A percentile compares a stretch with the other conserved stretches of the same genome.
These are phyloP conservation scores for Amphiura filiformis DNA, from an alignment of 35 echinoderm and acorn worm species.

Conservation along the genomic window DNA sequence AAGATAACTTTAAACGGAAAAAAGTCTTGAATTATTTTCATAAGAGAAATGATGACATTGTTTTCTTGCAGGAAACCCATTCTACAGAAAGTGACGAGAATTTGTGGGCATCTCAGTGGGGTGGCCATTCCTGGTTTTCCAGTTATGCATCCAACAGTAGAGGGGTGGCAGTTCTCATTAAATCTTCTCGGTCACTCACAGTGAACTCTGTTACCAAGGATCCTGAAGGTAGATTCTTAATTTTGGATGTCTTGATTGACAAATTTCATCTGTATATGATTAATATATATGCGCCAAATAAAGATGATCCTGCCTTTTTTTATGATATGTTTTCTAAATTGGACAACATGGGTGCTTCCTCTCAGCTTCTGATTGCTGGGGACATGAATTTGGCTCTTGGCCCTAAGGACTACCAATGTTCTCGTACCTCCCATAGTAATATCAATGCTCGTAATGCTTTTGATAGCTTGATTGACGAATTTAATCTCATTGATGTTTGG, in stretches of 20 bases:
- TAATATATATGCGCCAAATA: too few species aligned
- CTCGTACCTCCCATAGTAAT: neutral
- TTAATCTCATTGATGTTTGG: neutral
- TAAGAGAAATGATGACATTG: too few species aligned
- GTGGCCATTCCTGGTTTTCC: neutral
- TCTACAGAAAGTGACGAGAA: neutral
- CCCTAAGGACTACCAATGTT: neutral
- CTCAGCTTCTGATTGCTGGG: neutral
- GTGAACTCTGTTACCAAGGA: too few species aligned
- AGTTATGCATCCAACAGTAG: slow-evolving; percentile 15
- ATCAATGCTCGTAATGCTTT: neutral
- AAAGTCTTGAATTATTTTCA: neutral
- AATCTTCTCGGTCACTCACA: neutral
- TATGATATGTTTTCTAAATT: neutral
- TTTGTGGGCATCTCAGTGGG: neutral
- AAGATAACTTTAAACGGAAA: slow-evolving; percentile 11
- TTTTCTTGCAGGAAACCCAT: slow-evolving; percentile 7
- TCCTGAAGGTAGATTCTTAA: too few species aligned
- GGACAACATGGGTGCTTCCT: neutral
- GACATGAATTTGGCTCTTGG: neutral
- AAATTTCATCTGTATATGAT: neutral
- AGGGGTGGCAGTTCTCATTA: neutral
- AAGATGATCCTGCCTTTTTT: too few species aligned
- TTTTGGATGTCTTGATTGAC: neutral
- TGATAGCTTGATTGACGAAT: neutral